phyloP scores from a whole-genome alignment of 2,888 invertebrate genomes.

The Coelopa pilipes region DNA sequence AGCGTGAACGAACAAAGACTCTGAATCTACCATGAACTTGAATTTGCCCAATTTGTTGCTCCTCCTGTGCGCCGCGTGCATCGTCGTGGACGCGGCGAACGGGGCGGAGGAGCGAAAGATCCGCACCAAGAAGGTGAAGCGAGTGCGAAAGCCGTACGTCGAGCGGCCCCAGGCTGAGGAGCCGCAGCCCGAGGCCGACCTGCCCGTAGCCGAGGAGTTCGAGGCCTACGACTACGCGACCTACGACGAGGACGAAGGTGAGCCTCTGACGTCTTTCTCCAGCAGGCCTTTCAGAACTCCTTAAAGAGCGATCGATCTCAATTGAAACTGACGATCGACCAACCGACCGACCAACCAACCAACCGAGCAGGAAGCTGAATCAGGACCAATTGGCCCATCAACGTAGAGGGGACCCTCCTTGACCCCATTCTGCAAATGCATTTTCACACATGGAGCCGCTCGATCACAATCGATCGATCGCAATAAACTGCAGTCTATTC shows the following conservation, averaged over 20 bases:
- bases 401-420: conserved; percentile 3
- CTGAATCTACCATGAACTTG: conserved; percentile 6
- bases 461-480: conserved; percentile 5
- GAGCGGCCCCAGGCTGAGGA: conserved; percentile 54
- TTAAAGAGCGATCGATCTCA: not conserved
- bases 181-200: conserved; percentile 46
- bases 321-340: too few species aligned
- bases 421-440: conserved; percentile 17
- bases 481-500: conserved; percentile 10
- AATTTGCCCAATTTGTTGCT: conserved; percentile 2
- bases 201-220: conserved; percentile 50
- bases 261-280: not conserved
- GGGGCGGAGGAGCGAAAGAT: not conserved
- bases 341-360: too few species aligned
- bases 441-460: conserved; percentile 4
- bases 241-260: conserved; percentile 51
- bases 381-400: not conserved
- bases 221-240: conserved; percentile 50
- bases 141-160: conserved; percentile 27
- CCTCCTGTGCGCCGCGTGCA: conserved; percentile 10
- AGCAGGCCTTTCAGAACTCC: not conserved
- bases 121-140: conserved; percentile 36
- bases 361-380: too few species aligned
- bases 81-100: not conserved
- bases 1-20: not conserved